These are phyloP conservation scores for Upupa epops DNA, from an alignment of 2,113 vertebrate species.

Conservation along the genomic window DNA sequence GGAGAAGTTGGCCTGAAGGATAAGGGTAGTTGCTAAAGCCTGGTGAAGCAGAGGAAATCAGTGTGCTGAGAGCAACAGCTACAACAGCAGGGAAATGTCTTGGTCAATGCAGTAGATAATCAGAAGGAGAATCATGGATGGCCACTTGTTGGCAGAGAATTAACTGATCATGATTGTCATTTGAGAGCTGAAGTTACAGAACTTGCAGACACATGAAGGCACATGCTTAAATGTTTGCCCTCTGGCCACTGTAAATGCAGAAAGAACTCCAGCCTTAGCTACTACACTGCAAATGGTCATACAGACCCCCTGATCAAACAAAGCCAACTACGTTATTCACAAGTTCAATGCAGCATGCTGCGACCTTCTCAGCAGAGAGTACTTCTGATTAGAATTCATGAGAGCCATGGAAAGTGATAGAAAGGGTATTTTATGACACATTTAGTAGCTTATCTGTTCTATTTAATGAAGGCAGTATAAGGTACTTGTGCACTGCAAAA, in stretches of 20 bases:
- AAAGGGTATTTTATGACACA: not conserved
- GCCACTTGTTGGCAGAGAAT: not conserved
- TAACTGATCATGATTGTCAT: not conserved
- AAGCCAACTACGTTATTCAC: not conserved
- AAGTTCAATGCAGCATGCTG: not conserved
- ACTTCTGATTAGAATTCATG: not conserved
- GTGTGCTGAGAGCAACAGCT: not conserved
- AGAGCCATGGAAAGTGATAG: not conserved
- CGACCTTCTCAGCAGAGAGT: not conserved
- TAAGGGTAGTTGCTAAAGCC: not conserved
- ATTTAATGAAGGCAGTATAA: not conserved
- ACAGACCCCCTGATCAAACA: not conserved
- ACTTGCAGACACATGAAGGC: not conserved
- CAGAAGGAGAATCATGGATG: not conserved
- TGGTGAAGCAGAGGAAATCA: not conserved
- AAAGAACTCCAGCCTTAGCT: not conserved
- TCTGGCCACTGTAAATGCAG: not conserved
- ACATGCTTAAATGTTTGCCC: not conserved
- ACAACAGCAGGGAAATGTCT: not conserved
- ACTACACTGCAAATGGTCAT: not conserved
- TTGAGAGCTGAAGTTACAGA: not conserved
- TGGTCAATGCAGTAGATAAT: not conserved
- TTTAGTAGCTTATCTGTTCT: not conserved
- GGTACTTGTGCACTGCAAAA: not conserved
- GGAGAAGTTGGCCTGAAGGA: not conserved